These are phyloP conservation scores for Falcunculus frontatus DNA, from an alignment of 2,113 vertebrate genomes.

Conservation along the genomic window DNA sequence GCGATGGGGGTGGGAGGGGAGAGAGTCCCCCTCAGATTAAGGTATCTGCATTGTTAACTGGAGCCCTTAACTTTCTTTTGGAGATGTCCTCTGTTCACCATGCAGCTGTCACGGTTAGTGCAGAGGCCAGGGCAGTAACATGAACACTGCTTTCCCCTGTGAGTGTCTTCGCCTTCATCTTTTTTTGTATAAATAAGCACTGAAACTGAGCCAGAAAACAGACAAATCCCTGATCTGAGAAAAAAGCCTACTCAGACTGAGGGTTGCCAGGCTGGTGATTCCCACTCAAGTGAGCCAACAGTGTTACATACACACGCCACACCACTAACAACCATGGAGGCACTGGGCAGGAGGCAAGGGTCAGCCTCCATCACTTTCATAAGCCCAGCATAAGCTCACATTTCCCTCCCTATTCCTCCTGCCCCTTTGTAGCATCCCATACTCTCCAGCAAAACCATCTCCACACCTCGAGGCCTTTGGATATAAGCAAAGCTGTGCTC, in stretches of 20 bases:
- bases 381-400: fast-evolving
- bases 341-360: not conserved
- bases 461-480: not conserved
- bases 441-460: not conserved
- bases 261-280: not conserved
- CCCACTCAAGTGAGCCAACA: fast-evolving
- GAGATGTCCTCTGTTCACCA: not conserved
- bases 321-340: fast-evolving
- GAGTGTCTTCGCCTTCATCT: not conserved
- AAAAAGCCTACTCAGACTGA: not conserved
- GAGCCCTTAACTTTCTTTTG: not conserved
- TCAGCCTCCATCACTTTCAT: not conserved
- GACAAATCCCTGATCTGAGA: not conserved
- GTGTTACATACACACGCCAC: fast-evolving
- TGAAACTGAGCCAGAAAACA: not conserved
- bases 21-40: not conserved
- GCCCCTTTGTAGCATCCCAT: not conserved
- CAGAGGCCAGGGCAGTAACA: not conserved
- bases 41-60: fast-evolving
- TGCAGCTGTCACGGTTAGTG: not conserved
- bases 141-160: not conserved
- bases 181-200: not conserved
- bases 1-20: fast-evolving
- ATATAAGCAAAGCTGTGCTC: fast-evolving
- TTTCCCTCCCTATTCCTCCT: not conserved